Evolutionary conservation across 2,113 vertebrate genomes (phyloP), one percentile per base, ranked within the genome.

Genomic region (Corvus cornix): DNA sequence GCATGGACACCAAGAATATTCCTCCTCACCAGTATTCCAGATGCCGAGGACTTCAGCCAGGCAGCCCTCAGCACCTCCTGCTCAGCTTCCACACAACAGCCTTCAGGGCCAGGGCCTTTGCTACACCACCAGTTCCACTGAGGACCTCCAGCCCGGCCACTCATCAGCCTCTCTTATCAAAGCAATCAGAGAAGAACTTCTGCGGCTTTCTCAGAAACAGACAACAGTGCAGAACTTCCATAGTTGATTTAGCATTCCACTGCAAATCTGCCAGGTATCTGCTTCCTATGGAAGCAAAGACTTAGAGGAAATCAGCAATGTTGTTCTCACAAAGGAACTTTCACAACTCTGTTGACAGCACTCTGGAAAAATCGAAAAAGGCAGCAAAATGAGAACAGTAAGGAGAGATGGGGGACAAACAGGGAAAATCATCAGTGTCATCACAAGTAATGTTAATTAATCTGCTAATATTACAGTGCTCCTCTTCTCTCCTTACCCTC

Each of bases 131-230:
- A 98, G 98, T 95, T 98, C 98, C 69, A 98, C 98, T 23, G 98
- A 99, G 93, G 98, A 99, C 69, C 98, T 99, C 76, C 98, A 99
- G 74, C 98, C 99, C 6, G 96, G 98, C 74, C 99, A 99, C 96
- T 99, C 99, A 4, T 99, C 99, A 1, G 99, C 99, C 81, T 99
- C 99, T 35, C 99, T 99, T 97, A 99, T 99, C 98, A 99, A 99
- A 98, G 99, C 99, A 89, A 99, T 99, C 96, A 98, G 99, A 48
- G 99, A 99, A 98, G 99, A 99, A 98, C 99, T 99, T 59, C 97
- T 99, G 60, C 99, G 99, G 28, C 99, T 99, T 80, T 99, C 99
- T 68, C 99, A 99, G 98, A 99, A 99, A 97, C 99, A 99, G 98
- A 98, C 98, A 16, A 73, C 98, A 3, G 98, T 98, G 92, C 98